Base-by-base conservation (phyloP, 2,888 invertebrate species). In the Lochmaea crataegi region DNA sequence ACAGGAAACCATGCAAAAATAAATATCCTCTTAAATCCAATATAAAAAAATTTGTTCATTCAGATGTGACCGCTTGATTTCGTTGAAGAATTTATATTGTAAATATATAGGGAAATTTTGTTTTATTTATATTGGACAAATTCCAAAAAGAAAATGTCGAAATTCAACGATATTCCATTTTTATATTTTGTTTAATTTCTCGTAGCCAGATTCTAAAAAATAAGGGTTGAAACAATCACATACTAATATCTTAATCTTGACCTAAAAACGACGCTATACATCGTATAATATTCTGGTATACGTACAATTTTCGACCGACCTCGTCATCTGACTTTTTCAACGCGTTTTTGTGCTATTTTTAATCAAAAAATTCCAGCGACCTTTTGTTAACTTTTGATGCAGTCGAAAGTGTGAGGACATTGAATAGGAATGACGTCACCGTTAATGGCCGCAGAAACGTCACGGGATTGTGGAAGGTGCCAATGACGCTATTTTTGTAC, bases 401-500 rank as follows among this genome's bases (percentile, higher is more conserved):
- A 65, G 64, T n/a, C n/a, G n/a, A n/a, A n/a, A n/a, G n/a, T 68
- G 73, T 73, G 69, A 71, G 72, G 67, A 56, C 56, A 48, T 57
- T 42, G 65, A 51, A 63, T 41, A 42, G 61, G 42, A 18, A 67
- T 72, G 73, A 73, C 75, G 76, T 76, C 73, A 71, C 72, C 22
- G 18, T 57, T 58, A 64, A 73, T 48, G 51, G 58, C 69, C 41
- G 45, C 70, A 67, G 48, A 60, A 60, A 76, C 76, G 76, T 76
- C 75, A 76, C 75, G 57, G 68, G 74, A 70, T 57, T 56, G 68
- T 66, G 72, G 53, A 70, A 64, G 45, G 61, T 75, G 70, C 70
- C 71, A 71, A 65, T 70, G 73, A 73, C 65, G 73, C 73, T 73
- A 71, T 73, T 75, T 74, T 69, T 45, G 72, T 64, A 45, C 63